Evolutionary conservation across 2,797 vertebrate genomes (phyloP), one percentile per base, ranked within the genome.

Genomic region (Sternotherus odoratus): DNA sequence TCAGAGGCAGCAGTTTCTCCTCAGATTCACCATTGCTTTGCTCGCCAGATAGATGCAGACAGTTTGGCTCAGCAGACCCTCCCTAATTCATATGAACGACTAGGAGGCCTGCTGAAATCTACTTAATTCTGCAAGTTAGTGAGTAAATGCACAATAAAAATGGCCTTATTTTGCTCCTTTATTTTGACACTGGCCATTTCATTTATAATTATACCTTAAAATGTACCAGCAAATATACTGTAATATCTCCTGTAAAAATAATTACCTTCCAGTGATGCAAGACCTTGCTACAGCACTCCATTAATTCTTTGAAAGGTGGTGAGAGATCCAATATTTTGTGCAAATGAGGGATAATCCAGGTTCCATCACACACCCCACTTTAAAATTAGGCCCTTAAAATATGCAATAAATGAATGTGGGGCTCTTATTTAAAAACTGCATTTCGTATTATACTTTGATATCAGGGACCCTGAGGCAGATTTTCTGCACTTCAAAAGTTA

Each of bases 271-370:
- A 74, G 66, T 33, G 81, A 75, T 33, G 60, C 74, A 86, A 88
- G 86, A 90, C 48, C 43, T 85, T 5, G 4, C 2, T 63, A 77
- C 93, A 87, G 80, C 63, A 91, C 81, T 85, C 57, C 78, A 89
- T 91, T 92, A 96, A 92, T 93, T 93, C 83, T 63, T 88, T 94
- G 88, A 84, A 88, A 92, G 94, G 39, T 11, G 83, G 36, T 21
- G 90, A 92, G 86, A 0, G 4, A 91, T 50, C 75, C 88, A 88
- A 92, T 54, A 86, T 77, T 94, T 75, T 39, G 87, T 83, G 86
- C 87, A 96, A 96, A 96, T 87, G 82, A 79, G 91, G 87, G 83
- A 93, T 95, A 95, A 95, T 77, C 85, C 77, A 93, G 77, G 77
- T 93, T 93, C 95, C 78, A 88, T 53, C 84, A 89, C 36, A 43